These are phyloP conservation scores for Cervus canadensis DNA, from an alignment of 2,113 vertebrate species.

Conservation along the genomic window DNA sequence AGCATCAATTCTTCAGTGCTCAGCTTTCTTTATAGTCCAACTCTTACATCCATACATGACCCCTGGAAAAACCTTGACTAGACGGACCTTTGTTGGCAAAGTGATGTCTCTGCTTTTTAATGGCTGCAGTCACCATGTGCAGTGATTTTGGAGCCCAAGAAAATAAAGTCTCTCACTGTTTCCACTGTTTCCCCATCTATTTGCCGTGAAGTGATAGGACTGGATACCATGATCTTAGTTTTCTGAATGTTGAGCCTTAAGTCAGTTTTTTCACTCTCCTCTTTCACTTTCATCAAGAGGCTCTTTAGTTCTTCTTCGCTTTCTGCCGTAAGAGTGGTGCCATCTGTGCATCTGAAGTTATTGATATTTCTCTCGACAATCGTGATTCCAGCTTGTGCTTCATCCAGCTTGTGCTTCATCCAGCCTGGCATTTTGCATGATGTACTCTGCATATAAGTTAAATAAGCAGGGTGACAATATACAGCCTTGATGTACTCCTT, in stretches of 20 bases:
- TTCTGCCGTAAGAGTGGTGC: background rate
- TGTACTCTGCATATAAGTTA: background rate
- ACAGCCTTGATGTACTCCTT: background rate
- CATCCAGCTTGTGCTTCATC: background rate
- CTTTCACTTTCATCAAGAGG: background rate
- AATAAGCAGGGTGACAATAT: background rate
- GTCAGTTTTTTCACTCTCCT: background rate
- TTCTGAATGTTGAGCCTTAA: background rate
- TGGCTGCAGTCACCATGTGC: background rate
- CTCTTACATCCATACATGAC: background rate
- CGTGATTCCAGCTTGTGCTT: background rate
- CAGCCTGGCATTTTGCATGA: background rate
- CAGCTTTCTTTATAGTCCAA: background rate
- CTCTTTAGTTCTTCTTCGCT: background rate
- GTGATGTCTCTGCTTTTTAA: background rate
- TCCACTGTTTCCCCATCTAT: background rate
- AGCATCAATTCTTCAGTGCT: rapidly evolving
- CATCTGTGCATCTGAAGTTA: background rate
- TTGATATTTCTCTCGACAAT: background rate
- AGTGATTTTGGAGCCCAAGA: background rate
- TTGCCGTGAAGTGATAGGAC: background rate
- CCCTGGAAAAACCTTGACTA: background rate
- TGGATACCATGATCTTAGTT: rapidly evolving
- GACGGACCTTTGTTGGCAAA: background rate
- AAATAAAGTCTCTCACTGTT: background rate